phyloP scores from a whole-genome alignment of 2,113 vertebrate species.

The Callionymus lyra region DNA sequence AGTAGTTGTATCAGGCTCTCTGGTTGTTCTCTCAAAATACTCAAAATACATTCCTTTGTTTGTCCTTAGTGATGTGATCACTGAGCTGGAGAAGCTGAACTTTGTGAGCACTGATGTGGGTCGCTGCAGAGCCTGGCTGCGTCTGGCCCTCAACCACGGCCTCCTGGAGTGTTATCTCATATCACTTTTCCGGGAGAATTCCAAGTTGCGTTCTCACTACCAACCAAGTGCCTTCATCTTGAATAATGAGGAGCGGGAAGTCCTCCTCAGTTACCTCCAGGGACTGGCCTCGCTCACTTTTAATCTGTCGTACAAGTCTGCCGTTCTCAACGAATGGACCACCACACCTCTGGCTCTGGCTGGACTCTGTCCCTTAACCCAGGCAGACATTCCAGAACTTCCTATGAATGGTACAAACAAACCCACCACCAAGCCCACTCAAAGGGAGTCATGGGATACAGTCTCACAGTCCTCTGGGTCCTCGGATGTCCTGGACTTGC shows the following conservation, averaged over 20 bases:
- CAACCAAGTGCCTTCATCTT: slow-evolving; percentile 79
- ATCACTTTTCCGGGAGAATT: slow-evolving; percentile 76
- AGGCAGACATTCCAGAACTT: slow-evolving; percentile 55
- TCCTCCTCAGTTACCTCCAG: slow-evolving; percentile 89
- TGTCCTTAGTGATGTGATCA: slow-evolving; percentile 73
- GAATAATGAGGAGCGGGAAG: slow-evolving; percentile 81
- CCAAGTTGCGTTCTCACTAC: slow-evolving; percentile 74
- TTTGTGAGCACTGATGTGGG: slow-evolving; percentile 86
- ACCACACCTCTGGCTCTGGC: slow-evolving; percentile 82
- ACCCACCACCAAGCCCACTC: slow-evolving; percentile 26
- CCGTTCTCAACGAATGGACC: slow-evolving; percentile 90
- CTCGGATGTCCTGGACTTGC: slow-evolving; percentile 62
- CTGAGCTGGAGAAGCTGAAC: slow-evolving; percentile 77
- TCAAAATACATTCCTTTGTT: background rate
- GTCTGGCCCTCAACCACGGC: slow-evolving; percentile 85
- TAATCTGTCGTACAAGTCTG: slow-evolving; percentile 86
- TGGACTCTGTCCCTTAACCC: slow-evolving; percentile 69
- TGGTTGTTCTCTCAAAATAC: no score
- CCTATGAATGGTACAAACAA: slow-evolving; percentile 10
- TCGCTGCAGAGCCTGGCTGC: slow-evolving; percentile 87
- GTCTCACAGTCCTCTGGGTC: slow-evolving; percentile 76
- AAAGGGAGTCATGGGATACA: slow-evolving; percentile 76
- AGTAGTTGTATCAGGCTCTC: no score
- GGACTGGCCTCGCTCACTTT: slow-evolving; percentile 84
- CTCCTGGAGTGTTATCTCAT: slow-evolving; percentile 87